Evolutionary conservation across 2,113 vertebrate genomes (phyloP), one percentile per base, ranked within the genome.

Genomic region (Gopherus flavomarginatus): DNA sequence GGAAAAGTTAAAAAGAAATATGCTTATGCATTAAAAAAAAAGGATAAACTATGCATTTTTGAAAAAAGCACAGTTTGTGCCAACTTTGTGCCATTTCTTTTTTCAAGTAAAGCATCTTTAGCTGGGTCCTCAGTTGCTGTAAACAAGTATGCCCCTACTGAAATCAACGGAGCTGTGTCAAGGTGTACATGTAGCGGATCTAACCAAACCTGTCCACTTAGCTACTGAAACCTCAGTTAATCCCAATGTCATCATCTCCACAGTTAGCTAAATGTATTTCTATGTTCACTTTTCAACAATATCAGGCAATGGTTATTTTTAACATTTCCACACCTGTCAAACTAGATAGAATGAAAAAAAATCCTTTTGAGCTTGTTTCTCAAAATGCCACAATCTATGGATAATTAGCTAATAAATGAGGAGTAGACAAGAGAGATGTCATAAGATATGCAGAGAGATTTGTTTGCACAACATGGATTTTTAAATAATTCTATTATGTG

Each of bases 331-430:
- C 0, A 0, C n/a, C n/a, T 72, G 2, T 2, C 62, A 79, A 82
- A 88, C 88, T 13, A 85, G n/a, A 82, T 3, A 85, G 27, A 95
- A 88, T 53, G 17, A 92, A 95, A 2, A 9, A 91, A 91, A 94
- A 94, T 44, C 50, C 1, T 56, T 96, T 94, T 83, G 56, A 94
- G 53, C 11, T 8, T 85, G 35, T 90, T 96, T 95, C 93, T 88
- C 72, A 95, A 81, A 96, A 94, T 65, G 85, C 79, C 72, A 19
- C 88, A 82, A 62, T 94, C 92, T 93, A 93, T 42, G 89, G 89
- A 90, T 90, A 95, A 94, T 90, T 90, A 85, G 21, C 53, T 93
- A 92, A 54, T 4, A 93, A 95, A 92, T 90, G 85, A 90, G 27
- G 94, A 96, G 91, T 72, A 72, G 29, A 29, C 93, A 87, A 91